Evolutionary conservation across 1,140 invertebrate species (phyloP), one percentile per base, ranked within the genome.

Genomic region (Fopius arisanus): DNA sequence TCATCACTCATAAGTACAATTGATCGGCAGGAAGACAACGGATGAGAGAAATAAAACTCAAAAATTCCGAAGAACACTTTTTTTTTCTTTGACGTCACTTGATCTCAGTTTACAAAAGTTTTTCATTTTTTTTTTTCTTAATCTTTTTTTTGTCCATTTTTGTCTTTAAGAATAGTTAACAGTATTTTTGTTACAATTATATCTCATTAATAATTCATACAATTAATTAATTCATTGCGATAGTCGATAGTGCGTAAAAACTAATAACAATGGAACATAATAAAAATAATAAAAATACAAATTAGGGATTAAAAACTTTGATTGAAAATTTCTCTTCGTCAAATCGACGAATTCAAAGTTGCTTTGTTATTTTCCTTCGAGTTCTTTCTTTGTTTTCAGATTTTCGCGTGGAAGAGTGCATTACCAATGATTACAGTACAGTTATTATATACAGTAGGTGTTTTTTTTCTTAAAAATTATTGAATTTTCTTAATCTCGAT

Each of bases 101-200:
- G 54, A 59, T 59, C 54, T 59, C 54, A 59, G 54, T 59, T 59
- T 59, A 59, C 54, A 59, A 59, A 59, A 59, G 54, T 59, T 59
- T 59, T 59, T 48, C 43, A 48, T 14, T 26, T 59, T 59, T 28
- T 59, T 59, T 59, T 28, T 10, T 28, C 10, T 1, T 16, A 2
- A 2, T 1, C 5, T 59, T 59, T 59, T 59, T 59, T 59, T 59
- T 59, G 54, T 59, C 23, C 54, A 59, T 59, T 59, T 59, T 59
- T 48, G 43, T 59, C 54, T 26, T 59, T 59, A 59, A 59, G 54
- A 59, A 59, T 59, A 59, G 54, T 59, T 59, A 59, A 59, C 54
- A 59, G 23, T 59, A 59, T 59, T 59, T 59, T 59, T 59, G 19
- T 59, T 59, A 59, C 54, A 59, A 59, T 23, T 59, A 26, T 59